Percentiles rank a stretch among this genome's conserved stretches.
phyloP scores from a whole-genome alignment of 2,113 vertebrate genomes.

The Silurus meridionalis region DNA sequence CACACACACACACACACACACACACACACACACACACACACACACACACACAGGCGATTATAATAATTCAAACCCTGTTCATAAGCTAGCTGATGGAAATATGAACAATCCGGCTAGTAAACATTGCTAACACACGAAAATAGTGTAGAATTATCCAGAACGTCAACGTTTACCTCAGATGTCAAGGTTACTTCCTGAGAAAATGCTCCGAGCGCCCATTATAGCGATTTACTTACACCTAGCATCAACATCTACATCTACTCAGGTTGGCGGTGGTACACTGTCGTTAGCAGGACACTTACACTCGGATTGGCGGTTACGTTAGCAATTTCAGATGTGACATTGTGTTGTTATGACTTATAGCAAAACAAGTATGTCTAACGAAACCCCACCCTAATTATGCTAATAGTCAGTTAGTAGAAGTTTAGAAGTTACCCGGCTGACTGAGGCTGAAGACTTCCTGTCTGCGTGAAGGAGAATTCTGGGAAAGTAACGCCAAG shows the following conservation, averaged over 20 bases:
- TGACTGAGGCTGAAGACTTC: slow-evolving; percentile 97
- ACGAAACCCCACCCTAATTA: too few relatives aligned
- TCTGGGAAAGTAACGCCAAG: slow-evolving; percentile 88
- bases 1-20: neutral
- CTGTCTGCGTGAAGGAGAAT: slow-evolving; percentile 83
- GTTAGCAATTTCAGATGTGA: too few relatives aligned
- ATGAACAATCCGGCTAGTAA: neutral
- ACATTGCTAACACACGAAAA: neutral
- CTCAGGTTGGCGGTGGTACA: too few relatives aligned
- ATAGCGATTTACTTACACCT: neutral
- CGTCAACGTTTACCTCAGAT: neutral
- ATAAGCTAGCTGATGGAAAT: neutral
- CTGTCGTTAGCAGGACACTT: too few relatives aligned
- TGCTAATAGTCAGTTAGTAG: too few relatives aligned
- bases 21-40: neutral
- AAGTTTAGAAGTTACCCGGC: slow-evolving; percentile 77
- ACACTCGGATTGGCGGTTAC: too few relatives aligned
- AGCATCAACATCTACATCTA: neutral
- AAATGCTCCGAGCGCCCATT: too few relatives aligned
- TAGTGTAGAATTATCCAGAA: neutral
- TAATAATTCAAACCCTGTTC: neutral
- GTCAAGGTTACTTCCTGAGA: too few relatives aligned
- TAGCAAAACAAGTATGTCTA: too few relatives aligned
- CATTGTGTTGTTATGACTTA: too few relatives aligned
- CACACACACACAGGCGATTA: neutral